Evolutionary conservation across 2,113 vertebrate species (phyloP), one percentile per base, ranked within the genome.

Genomic region (Scomber scombrus): DNA sequence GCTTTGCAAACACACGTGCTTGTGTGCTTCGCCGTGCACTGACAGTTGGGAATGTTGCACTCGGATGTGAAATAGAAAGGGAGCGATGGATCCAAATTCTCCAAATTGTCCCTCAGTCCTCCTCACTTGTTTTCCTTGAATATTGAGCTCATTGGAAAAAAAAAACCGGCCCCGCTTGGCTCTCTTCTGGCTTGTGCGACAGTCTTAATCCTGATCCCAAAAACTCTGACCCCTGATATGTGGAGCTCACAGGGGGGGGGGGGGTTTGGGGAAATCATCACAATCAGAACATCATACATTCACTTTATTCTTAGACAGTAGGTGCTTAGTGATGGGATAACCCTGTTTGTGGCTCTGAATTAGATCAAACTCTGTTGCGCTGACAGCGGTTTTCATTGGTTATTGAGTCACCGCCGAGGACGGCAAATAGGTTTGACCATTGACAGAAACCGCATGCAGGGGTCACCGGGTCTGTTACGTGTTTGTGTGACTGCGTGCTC

Each of bases 31-130:
- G n/a, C 66, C 68, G 31, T 50, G 69, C 29, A 62, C 31, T 74
- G 71, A 75, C 63, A 52, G 63, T 26, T 14, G 51, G 67, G 79
- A 86, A 91, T 91, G 82, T 89, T 61, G 70, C 80, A 75, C 79
- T 71, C 16, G 72, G 68, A 72, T 80, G 88, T 76, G 79, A 92
- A 72, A 65, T 70, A 52, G 52, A 69, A 46, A 46, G 12, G 11
- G 57, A 68, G 51, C 34, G 12, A 10, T 26, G 34, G 55, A n/a
- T 60, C 21, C 16, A 23, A 19, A 55, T 58, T 26, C 67, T 31
- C 34, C 7, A 40, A 55, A 52, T 26, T 10, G 21, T 46, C 29
- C 40, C 26, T 54, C 7, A 9, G 64, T 56, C 46, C 55, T 66
- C 18, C 10, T 4, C 3, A 26, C 5, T 63, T 15, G 60, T 57